Conservation (phyloP, 2,888 invertebrate genomes). For the Ceraclea dissimilis region DNA sequence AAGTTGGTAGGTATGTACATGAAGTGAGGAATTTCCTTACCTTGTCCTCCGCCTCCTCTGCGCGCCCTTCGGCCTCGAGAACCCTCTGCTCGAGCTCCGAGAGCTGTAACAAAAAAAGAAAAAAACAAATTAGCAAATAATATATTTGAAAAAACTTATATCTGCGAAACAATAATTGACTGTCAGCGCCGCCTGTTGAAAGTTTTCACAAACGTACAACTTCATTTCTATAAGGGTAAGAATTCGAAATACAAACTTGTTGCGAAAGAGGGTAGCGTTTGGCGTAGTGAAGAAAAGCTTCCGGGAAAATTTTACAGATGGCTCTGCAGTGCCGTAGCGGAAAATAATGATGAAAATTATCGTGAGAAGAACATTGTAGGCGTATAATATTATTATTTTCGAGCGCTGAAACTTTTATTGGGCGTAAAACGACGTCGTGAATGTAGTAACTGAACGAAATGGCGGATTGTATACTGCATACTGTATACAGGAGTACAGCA, state of each 20-base stretch:
- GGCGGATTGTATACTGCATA: background rate
- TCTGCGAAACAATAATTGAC: background rate
- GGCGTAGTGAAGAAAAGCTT: background rate
- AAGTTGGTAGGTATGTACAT: no score
- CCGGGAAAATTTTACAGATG: constrained; percentile 4
- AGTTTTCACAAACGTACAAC: background rate
- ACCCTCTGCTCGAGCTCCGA: constrained; percentile 90
- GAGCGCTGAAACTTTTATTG: background rate
- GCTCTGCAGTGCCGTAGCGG: background rate
- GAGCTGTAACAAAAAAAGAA: constrained; percentile 65
- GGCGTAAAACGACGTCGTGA: constrained; percentile 1
- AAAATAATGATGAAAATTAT: background rate
- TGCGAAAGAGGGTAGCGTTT: background rate
- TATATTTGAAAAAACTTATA: background rate
- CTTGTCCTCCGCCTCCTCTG: constrained; percentile 92
- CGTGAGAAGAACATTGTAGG: background rate
- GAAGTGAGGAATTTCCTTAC: no score
- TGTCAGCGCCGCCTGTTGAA: constrained; percentile 7
- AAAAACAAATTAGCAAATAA: constrained; percentile 7
- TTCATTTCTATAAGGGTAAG: background rate
- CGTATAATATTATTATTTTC: background rate
- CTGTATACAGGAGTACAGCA: no score
- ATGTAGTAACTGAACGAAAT: background rate
- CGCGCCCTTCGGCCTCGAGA: constrained; percentile 85
- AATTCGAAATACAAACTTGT: background rate